phyloP scores from a whole-genome alignment of 2,888 invertebrate species.

The Eupithecia insigniata region DNA sequence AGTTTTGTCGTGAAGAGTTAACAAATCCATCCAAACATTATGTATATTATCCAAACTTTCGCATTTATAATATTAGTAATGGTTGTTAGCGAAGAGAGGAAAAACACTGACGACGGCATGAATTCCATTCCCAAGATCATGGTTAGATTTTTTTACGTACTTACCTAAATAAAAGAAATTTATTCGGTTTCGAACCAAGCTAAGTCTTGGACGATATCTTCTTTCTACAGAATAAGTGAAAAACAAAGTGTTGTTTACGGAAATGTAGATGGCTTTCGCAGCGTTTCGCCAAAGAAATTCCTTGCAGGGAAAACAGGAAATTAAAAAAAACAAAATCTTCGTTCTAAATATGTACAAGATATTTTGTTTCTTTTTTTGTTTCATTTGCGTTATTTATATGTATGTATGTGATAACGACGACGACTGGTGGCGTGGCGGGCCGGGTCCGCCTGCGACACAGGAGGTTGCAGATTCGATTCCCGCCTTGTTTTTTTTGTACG shows the following conservation, averaged over 20 bases:
- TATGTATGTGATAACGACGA: no score
- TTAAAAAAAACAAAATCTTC: not conserved
- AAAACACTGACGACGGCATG: no score
- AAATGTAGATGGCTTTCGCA: slow-evolving; percentile 6
- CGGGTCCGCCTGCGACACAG: no score
- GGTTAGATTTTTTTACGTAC: not conserved
- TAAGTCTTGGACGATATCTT: not conserved
- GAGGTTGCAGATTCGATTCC: no score
- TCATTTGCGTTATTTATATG: not conserved
- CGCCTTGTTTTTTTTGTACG: no score
- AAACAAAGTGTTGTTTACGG: slow-evolving; percentile 15
- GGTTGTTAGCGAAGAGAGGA: no score
- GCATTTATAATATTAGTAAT: no score
- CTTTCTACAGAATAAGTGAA: not conserved
- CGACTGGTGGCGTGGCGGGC: no score
- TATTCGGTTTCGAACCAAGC: not conserved
- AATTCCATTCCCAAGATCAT: not conserved
- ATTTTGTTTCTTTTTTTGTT: not conserved
- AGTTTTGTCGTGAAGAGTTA: no score
- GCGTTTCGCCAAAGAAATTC: slow-evolving; percentile 3
- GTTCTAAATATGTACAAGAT: not conserved
- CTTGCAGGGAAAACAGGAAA: not conserved
- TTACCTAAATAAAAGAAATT: not conserved
- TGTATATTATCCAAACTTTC: no score
- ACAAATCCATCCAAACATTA: no score